These are phyloP conservation scores for Syritta pipiens DNA, from an alignment of 2,888 invertebrate genomes.

Conservation along the genomic window DNA sequence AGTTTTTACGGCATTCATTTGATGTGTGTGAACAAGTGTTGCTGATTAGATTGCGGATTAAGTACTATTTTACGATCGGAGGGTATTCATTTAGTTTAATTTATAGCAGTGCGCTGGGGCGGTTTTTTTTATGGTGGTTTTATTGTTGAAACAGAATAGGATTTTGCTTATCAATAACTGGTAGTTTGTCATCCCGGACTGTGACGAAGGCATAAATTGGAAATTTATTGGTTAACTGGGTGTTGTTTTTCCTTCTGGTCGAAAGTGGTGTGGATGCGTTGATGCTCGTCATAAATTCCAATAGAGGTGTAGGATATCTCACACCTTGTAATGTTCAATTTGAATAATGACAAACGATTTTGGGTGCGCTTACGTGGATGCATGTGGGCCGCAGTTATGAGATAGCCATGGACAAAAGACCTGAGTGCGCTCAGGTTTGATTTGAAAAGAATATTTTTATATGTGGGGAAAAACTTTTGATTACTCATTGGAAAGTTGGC, in stretches of 20 bases:
- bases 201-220: conserved; percentile 11
- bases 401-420: no score
- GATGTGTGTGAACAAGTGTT: conserved; percentile 47
- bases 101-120: conserved; percentile 29
- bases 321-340: not conserved
- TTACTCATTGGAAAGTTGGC: no score
- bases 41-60: conserved; percentile 43
- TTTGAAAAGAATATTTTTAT: no score
- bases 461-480: no score
- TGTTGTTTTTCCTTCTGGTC: not conserved
- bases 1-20: conserved; percentile 41
- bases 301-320: not conserved
- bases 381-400: no score
- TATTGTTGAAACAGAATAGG: conserved; percentile 35
- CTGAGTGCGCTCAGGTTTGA: no score
- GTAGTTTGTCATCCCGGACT: conserved; percentile 10
- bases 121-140: conserved; percentile 42
- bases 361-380: no score
- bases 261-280: not conserved
- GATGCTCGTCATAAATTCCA: not conserved
- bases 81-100: conserved; percentile 51
- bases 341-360: no score
- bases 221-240: conserved; percentile 24
- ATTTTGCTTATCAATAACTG: conserved; percentile 31
- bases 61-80: conserved; percentile 44